Base-by-base conservation (phyloP, 2,797 vertebrate genomes). In the Erpetoichthys calabaricus region DNA sequence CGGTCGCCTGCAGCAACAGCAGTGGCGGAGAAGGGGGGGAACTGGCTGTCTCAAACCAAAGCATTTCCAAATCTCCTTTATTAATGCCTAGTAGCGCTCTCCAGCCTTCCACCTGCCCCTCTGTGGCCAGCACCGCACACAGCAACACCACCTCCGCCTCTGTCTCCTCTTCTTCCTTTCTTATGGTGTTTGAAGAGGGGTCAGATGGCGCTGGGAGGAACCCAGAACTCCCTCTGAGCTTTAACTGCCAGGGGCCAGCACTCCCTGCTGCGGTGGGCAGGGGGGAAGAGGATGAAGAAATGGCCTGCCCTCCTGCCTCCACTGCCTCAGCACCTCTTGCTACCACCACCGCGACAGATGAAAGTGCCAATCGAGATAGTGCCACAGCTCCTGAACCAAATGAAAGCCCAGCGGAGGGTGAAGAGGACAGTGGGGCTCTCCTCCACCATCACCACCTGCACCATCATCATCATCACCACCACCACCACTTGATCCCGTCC, bases 1-100 rank as follows among this genome's bases (percentile, higher is more conserved):
- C 79, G 71, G 76, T 78, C 74, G 87, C 85, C 79, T 88, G 88
- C 82, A 79, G 88, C 77, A 81, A 87, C 67, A 74, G 76, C 53
- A 67, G 75, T 67, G 74, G 72, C 75, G 84, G 85, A 80, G 82
- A 78, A 79, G 89, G 79, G 72, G 91, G 90, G 83, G 91, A 92
- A 89, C 84, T 86, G 86, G 89, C 91, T 93, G 89, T 97, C 89
- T 95, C 92, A 96, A 98, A 98, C 96, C 96, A 99, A 99, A 98
- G 96, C 91, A 94, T 97, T 94, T 97, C 93, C 91, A 94, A 94
- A 93, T 94, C 93, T 95, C 91, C 93, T 91, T 96, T 98, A 87
- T 83, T 82, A 91, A 95, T 97, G 91, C 94, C 94, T 96, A 91
- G 87, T 97, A 92, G 87, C 76, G 80, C 90, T 90, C 88, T 94